A percentile compares a stretch with the other conserved stretches of the same genome.
These are phyloP conservation scores for Drosophila seclusa DNA, from an alignment of 2,888 invertebrate genomes.

Conservation along the genomic window DNA sequence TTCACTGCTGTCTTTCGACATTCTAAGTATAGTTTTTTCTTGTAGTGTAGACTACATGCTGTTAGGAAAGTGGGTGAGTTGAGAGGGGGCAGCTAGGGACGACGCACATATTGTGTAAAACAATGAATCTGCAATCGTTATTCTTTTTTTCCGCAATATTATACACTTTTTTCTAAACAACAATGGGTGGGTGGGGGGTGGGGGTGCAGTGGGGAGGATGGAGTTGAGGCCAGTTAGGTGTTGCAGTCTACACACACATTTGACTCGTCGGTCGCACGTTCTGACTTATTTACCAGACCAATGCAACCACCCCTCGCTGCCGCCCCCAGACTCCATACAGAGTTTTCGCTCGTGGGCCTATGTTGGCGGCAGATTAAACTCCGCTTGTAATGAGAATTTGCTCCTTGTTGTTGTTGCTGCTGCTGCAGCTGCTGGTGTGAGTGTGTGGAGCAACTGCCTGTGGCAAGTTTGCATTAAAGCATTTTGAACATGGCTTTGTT, in stretches of 20 bases:
- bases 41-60: background rate
- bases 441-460: conserved; percentile 48
- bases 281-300: conserved; percentile 2
- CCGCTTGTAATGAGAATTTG: conserved; percentile 76
- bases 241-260: conserved; percentile 49
- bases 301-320: background rate
- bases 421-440: conserved; percentile 30
- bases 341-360: conserved; percentile 46
- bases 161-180: conserved; percentile 18
- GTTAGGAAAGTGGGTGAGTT: background rate
- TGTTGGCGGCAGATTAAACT: conserved; percentile 72
- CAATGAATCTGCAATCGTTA: conserved; percentile 72
- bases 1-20: background rate
- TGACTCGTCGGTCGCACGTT: conserved; percentile 33
- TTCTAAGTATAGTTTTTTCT: background rate
- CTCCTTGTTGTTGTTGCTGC: conserved; percentile 35
- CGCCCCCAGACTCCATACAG: background rate
- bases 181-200: background rate
- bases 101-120: conserved; percentile 72
- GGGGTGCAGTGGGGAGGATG: background rate
- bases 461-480: conserved; percentile 75
- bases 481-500: conserved; percentile 39
- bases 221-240: background rate
- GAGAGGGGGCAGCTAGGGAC: background rate
- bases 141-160: conserved; percentile 13